A percentile compares a stretch with the other conserved stretches of the same genome.
Evolutionary conservation across 2,113 vertebrate species (phyloP).

Genomic region (Lycocorax pyrrhopterus): DNA sequence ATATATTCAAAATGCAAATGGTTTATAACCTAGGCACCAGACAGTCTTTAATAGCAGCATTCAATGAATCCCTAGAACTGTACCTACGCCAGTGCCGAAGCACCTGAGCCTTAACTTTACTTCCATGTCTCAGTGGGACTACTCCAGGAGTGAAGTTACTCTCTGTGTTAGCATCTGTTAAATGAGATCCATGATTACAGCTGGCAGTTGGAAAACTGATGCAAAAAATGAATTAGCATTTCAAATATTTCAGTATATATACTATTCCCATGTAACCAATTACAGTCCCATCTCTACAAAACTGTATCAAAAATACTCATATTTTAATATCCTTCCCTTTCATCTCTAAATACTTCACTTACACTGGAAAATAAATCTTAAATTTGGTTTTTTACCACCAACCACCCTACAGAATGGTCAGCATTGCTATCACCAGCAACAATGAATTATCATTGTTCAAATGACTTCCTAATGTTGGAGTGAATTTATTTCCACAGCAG

Average conservation of each 20-base stretch:
- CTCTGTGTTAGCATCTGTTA: slow-evolving; percentile 36
- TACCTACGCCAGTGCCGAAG: background rate
- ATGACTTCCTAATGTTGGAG: background rate
- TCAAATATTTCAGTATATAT: slow-evolving; percentile 37
- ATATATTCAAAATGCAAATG: background rate
- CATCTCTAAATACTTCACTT: background rate
- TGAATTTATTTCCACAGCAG: background rate
- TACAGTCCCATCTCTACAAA: slow-evolving; percentile 36
- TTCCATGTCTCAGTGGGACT: background rate
- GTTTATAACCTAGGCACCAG: background rate
- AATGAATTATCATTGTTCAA: background rate
- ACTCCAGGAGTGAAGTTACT: slow-evolving; percentile 19
- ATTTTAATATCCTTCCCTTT: background rate
- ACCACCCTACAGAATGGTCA: background rate
- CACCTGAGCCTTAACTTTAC: background rate
- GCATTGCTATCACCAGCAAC: background rate
- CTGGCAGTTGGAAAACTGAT: slow-evolving; percentile 37
- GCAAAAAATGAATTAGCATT: slow-evolving; percentile 45
- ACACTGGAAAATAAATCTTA: background rate
- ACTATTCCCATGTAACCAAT: slow-evolving; percentile 39
- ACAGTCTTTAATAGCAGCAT: background rate
- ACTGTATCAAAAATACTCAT: background rate
- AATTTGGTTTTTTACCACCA: background rate
- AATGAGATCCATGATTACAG: slow-evolving; percentile 52
- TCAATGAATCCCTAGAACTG: background rate